Evolutionary conservation across 2,113 vertebrate species (phyloP), one percentile per base, ranked within the genome.

Genomic region (Addax nasomaculatus): DNA sequence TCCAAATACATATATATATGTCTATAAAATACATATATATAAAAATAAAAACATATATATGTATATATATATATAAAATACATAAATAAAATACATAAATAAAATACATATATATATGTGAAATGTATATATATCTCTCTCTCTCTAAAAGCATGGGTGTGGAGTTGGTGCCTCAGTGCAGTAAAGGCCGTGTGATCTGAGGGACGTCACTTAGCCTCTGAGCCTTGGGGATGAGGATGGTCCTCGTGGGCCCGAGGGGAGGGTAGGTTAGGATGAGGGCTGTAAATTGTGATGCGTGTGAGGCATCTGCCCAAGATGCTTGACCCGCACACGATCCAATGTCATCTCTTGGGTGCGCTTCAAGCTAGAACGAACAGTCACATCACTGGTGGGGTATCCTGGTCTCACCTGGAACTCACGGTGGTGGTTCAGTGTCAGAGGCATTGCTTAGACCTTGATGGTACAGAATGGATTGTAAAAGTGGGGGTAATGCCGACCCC

Each of bases 211-310:
- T 29, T 47, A 7, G 10, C 21, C 27, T 45, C 25, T 89, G n/a
- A 86, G 53, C 53, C 80, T 55, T 36, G 55, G 85, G 23, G 39
- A 36, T 29, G 55, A 39, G 45, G n/a, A 23, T 12, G 36, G 17
- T 49, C 36, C 45, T 45, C 3, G 1, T 3, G 21, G 7, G 4
- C 29, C 30, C 4, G 0, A 0, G 19, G 36, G 23, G 25, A 43
- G 19, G 45, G 51, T 39, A 60, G 30, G 3, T 9, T 33, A 89
- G 86, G 70, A 73, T 53, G 33, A 27, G 12, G 2, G 39, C 79
- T 6, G 6, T 27, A 30, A 64, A 1, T 36, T 36, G 19, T 29
- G n/a, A 29, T 2, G 1, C 4, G 3, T 6, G 29, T 43, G 53
- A 64, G 13, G 36, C 12, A 6, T 60, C 81, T 25, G 7, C 27